Base-by-base conservation (phyloP, 23 tunicate species). In the Botrylloides violaceus region DNA sequence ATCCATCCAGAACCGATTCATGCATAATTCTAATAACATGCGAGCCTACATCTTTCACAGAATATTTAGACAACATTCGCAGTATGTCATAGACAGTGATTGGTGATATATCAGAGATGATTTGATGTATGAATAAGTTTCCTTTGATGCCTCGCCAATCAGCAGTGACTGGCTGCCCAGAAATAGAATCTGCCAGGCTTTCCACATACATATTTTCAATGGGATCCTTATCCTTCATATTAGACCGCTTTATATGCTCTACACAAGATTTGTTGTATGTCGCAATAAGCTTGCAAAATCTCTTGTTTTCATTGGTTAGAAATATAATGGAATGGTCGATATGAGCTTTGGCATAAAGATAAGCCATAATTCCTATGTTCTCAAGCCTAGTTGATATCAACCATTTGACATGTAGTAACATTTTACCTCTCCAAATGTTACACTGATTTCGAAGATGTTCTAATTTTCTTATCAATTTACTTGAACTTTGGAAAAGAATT, bases 201-300 rank as follows among this genome's bases (percentile, higher is more conserved):
- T 33, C 3, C 4, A 63, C 4, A 38, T 15, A 1, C 38, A 23
- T 1, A n/a, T 68, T 36, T 0, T 1, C 58, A 37, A 12, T 1
- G 0, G 36, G 25, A 5, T 3, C 9, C 1, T 0, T 20, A 68
- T 35, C 24, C 9, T 68, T 28, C 0, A 37, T n/a, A 2, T 27
- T 27, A 12, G 5, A 31, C 9, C 28, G 0, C 28, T 68, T 68
- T n/a, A 37, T 32, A 36, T 43, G 26, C 49, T 2, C 0, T 0
- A 22, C 0, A 35, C 12, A 35, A 68, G 9, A 23, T 49, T 83
- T 73, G 56, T 90, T 90, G 77, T 78, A 90, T 0, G 53, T 81
- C 58, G 82, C 90, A 56, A 90, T 78, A 0, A 90, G 70, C 68
- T 90, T 90, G 62, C 90, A 83, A 31, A 90, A 65, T 18, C 84